Base-by-base conservation (phyloP, 37 sponge, comb jelly and placozoan genomes). In the Cliona cf. orientalis region DNA sequence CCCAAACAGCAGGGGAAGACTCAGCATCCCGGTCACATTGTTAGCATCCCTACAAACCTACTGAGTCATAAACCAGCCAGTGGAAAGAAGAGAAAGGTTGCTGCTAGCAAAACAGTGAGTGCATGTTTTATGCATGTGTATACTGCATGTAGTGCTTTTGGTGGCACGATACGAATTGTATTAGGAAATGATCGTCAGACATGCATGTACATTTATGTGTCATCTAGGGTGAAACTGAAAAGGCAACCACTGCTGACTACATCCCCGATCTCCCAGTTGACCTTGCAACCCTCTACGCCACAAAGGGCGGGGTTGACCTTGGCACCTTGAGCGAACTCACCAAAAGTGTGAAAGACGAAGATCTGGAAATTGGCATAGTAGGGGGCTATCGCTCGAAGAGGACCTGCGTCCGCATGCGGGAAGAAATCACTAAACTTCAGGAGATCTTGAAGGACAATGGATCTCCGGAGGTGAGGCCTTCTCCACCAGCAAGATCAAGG, bases 321-420 rank as follows among this genome's bases (percentile, higher is more conserved):
- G 32, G 82, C 69, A 88, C 78, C 3, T 82, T 88, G 32, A 88
- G 78, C 33, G 88, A 88, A 56, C 76, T 88, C 45, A 82, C 88
- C 21, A 42, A 66, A 37, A 59, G 70, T 43, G 77, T 84, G 1
- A 53, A 40, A 14, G 80, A 72, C 4, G 58, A 17, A 0, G 60
- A 41, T 0, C n/a, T 28, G 31, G 76, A 42, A 14, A 35, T 23
- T 5, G 39, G 46, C 9, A n/a, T n/a, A n/a, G n/a, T n/a, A n/a
- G n/a, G n/a, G n/a, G n/a, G n/a, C n/a, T 38, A 66, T 4, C 84
- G 90, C 4, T 72, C 79, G n/a, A 89, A 89, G 42, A 58, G 90
- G 43, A 89, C 72, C 0, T 89, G 90, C 46, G 90, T 89, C 21
- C 56, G 79, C 29, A 84, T 89, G 23, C 70, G 90, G 29, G 84